phyloP scores from a whole-genome alignment of 2,113 vertebrate genomes.

The Eulemur macaco region DNA sequence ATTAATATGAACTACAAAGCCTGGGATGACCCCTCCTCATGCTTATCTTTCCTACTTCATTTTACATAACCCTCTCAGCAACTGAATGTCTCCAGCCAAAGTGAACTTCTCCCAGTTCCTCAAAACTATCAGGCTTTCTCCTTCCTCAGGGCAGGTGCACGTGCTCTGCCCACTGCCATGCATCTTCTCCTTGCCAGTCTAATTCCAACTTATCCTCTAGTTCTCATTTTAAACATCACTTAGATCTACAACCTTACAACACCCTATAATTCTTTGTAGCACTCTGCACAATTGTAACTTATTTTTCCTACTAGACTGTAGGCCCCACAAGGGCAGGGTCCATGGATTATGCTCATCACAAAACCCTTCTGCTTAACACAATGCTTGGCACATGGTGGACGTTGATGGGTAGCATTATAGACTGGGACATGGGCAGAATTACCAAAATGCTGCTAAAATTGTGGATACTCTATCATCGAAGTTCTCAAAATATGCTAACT shows the following conservation, averaged over 20 bases:
- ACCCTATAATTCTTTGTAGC: background rate
- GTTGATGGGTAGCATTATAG: background rate
- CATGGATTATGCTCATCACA: background rate
- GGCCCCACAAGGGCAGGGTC: background rate
- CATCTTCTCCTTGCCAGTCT: background rate
- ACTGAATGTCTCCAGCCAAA: background rate
- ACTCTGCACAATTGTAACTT: background rate
- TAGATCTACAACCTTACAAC: background rate
- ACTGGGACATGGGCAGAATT: background rate
- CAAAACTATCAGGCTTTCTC: background rate
- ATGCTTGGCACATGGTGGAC: background rate
- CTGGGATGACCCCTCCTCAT: background rate
- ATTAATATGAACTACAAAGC: background rate
- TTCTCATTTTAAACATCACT: background rate
- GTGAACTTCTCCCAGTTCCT: background rate
- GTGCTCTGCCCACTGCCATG: background rate
- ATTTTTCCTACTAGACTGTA: background rate
- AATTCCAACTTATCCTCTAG: background rate
- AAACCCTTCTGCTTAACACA: background rate
- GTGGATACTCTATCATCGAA: background rate
- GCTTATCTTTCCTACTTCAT: background rate
- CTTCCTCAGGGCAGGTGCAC: background rate
- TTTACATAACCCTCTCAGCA: background rate
- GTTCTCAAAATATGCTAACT: conserved; percentile 23
- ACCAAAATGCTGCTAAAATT: background rate